Percentiles rank a stretch among this genome's conserved stretches.
These are phyloP conservation scores for Oostethus manadensis DNA, from an alignment of 2,113 vertebrate species.

Conservation along the genomic window DNA sequence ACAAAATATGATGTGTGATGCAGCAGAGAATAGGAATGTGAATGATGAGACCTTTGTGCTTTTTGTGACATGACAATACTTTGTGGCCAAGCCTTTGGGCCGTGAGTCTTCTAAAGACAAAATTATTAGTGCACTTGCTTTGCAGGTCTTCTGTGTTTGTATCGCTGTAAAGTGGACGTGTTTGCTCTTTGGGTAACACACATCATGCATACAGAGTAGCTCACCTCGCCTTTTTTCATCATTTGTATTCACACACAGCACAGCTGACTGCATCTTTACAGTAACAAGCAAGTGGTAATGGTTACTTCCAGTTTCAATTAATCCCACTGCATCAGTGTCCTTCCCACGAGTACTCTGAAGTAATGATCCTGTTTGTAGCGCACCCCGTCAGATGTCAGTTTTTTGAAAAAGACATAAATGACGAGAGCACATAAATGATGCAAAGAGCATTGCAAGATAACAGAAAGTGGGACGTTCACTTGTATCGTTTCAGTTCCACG, in stretches of 20 bases:
- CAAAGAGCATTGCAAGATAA: slow-evolving; percentile 17
- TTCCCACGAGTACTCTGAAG: slow-evolving; percentile 23
- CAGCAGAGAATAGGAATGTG: too few species aligned
- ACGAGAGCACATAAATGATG: slow-evolving; percentile 1
- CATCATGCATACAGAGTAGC: too few species aligned
- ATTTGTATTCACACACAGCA: slow-evolving; percentile 17
- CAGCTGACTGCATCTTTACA: slow-evolving; percentile 2
- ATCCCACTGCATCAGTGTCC: slow-evolving; percentile 11
- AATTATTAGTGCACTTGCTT: too few species aligned
- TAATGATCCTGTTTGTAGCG: slow-evolving; percentile 30
- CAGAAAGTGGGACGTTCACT: slow-evolving; percentile 42
- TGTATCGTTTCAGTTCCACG: slow-evolving; percentile 37
- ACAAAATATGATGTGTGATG: too few species aligned
- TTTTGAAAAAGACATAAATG: slow-evolving; percentile 32
- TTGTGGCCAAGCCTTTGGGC: too few species aligned
- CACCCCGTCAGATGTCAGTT: slow-evolving; percentile 23
- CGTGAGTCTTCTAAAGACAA: too few species aligned
- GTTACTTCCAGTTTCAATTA: slow-evolving; percentile 5
- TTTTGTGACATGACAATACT: too few species aligned
- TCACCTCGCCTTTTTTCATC: slow-evolving; percentile 11
- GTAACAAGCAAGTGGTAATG: slow-evolving; percentile 3
- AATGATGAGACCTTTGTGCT: too few species aligned
- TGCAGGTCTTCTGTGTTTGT: too few species aligned
- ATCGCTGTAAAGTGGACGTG: too few species aligned
- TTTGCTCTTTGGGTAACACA: slow-evolving; percentile 1